Evolutionary conservation across 2,797 vertebrate species (phyloP).

Genomic region (Leptatherina wallacei): DNA sequence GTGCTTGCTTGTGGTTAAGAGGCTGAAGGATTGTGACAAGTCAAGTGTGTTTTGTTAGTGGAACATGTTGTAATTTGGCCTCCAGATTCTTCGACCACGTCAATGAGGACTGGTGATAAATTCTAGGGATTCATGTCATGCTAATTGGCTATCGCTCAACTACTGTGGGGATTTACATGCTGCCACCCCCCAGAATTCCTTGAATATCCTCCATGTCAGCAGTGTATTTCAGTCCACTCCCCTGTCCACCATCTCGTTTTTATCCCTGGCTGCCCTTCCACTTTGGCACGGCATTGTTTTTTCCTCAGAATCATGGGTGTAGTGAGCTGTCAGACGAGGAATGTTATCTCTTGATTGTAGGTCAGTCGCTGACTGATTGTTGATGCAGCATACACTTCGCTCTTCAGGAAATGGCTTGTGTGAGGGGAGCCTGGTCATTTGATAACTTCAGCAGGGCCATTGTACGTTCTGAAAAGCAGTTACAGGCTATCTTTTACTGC

Average conservation of each 20-base stretch:
- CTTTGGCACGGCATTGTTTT: constrained; percentile 53
- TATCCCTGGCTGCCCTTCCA: constrained; percentile 37
- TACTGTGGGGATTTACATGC: constrained; percentile 46
- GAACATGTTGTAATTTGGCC: constrained; percentile 64
- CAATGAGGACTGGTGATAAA: constrained; percentile 69
- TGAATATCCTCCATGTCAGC: constrained; percentile 45
- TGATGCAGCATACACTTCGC: constrained; percentile 27
- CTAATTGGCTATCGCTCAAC: constrained; percentile 58
- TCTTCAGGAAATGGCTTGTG: constrained; percentile 48
- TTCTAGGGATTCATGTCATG: constrained; percentile 68
- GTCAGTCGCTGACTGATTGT: constrained; percentile 44
- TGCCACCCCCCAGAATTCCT: constrained; percentile 54
- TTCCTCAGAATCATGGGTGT: constrained; percentile 27
- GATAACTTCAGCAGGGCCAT: background rate
- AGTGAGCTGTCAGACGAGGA: constrained; percentile 36
- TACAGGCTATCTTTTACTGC: background rate
- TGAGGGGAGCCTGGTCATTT: background rate
- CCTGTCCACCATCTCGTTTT: constrained; percentile 31
- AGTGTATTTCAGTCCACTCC: constrained; percentile 25
- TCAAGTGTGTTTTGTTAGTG: constrained; percentile 52
- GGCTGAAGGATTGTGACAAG: constrained; percentile 17
- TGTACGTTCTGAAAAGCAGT: constrained; percentile 19
- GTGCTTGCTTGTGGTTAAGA: background rate
- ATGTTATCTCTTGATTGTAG: constrained; percentile 51
- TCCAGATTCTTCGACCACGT: constrained; percentile 49